Evolutionary conservation across 2,797 vertebrate species (phyloP), one percentile per base, ranked within the genome.

Genomic region (Sebastes steindachneri): DNA sequence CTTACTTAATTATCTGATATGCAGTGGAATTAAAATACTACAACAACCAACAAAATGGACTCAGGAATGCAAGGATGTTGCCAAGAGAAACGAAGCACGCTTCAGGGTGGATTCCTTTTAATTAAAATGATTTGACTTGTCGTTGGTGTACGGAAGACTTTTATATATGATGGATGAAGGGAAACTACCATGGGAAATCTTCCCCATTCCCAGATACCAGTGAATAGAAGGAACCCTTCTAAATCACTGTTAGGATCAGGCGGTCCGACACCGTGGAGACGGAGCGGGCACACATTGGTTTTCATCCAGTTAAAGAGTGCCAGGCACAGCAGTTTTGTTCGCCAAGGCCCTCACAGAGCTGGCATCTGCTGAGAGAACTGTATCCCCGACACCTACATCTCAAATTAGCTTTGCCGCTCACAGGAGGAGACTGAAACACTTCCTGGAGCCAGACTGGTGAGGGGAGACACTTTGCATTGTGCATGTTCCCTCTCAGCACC

Each of bases 391-490:
- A 79, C 84, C 82, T 63, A 68, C 70, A 54, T 82, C 85, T 87
- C 75, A 76, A 88, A 90, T 89, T 74, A 90, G 82, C 75, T 80
- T 79, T 53, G 73, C 78, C n/a, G 57, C 57, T 88, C 70, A 37
- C 73, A 65, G 77, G 75, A 86, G 68, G 83, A 80, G 68, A 60
- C 76, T 4, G 25, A 74, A 82, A 71, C 75, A 11, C 79, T 88
- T 88, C 80, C 76, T 68, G 87, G 78, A 86, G 82, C 72, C 81
- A 69, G 74, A 35, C 69, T 29, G 81, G 21, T 68, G 68, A 77
- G 57, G 73, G 74, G 78, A 66, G 29, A 25, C 68, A 1, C 82
- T 79, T 69, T 85, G 79, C 59, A 77, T 87, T 75, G 87, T 79
- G 79, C 64, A 48, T 33, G 75, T 68, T 62, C 25, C 78, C 70